A percentile compares a stretch with the other conserved stretches of the same genome.
phyloP scores from a whole-genome alignment of 2,113 vertebrate genomes.

The Echinops telfairi region DNA sequence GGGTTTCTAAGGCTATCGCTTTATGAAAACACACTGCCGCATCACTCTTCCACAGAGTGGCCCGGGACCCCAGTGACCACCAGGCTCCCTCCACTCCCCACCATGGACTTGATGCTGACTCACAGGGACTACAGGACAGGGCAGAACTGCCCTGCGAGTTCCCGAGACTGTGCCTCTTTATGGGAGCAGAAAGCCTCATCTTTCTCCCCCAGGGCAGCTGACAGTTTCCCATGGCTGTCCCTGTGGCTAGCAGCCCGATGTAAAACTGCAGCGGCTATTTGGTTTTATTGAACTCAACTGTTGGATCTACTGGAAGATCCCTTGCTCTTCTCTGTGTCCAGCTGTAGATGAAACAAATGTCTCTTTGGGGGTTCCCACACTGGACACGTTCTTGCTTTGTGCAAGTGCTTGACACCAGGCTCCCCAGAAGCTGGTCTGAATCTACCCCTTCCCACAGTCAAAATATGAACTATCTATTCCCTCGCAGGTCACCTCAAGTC shows the following conservation, averaged over 20 bases:
- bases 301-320: neutral
- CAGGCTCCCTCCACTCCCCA: no score
- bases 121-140: no score
- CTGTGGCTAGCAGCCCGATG: no score
- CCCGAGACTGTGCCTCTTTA: neutral
- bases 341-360: neutral
- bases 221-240: neutral
- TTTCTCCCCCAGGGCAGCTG: neutral
- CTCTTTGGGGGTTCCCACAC: neutral
- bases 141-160: neutral
- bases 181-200: no score
- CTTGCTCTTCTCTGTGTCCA: neutral
- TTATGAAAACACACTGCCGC: no score
- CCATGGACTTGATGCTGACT: neutral
- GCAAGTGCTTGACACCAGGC: neutral
- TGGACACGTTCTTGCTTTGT: neutral
- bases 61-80: no score
- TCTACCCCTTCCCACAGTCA: neutral
- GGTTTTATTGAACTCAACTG: neutral
- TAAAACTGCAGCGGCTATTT: neutral
- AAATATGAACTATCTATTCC: slow-evolving; percentile 3
- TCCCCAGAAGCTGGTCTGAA: neutral
- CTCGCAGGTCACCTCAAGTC: neutral
- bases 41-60: no score
- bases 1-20: no score